Conservation (phyloP, 2,888 invertebrate species). For the Nasonia oneida region DNA sequence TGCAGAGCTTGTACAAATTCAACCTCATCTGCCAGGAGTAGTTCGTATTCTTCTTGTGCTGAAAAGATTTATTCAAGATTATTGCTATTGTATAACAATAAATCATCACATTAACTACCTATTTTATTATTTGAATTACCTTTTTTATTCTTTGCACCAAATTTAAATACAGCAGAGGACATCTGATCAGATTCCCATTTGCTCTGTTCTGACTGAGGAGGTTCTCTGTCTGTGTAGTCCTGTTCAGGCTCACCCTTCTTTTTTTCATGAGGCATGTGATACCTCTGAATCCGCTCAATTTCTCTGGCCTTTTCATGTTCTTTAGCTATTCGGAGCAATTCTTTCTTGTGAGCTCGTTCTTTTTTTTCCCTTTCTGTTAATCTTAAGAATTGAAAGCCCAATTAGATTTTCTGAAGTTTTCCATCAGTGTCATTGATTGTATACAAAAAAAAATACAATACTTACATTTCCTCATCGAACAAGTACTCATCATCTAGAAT, state of each 20-base stretch:
- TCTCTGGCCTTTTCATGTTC: conserved; percentile 98
- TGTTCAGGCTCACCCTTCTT: conserved; percentile 92
- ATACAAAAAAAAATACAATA: background rate
- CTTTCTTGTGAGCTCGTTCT: conserved; percentile 94
- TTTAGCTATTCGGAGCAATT: conserved; percentile 92
- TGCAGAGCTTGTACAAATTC: conserved; percentile 96
- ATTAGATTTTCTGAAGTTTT: conserved; percentile 17
- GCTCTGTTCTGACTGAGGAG: conserved; percentile 91
- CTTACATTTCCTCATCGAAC: conserved; percentile 91
- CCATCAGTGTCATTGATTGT: conserved; percentile 30
- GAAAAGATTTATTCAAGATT: conserved; percentile 4
- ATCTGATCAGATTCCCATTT: conserved; percentile 99
- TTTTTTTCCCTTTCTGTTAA: conserved; percentile 92
- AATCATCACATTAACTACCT: background rate
- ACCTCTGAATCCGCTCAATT: conserved; percentile 94
- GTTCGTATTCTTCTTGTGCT: conserved; percentile 91
- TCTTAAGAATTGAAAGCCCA: conserved; percentile 79
- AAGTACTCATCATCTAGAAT: conserved; percentile 97
- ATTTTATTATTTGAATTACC: conserved; percentile 63
- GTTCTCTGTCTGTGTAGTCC: conserved; percentile 81
- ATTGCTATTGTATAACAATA: background rate
- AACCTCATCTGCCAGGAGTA: conserved; percentile 97
- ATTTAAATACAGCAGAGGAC: conserved; percentile 93
- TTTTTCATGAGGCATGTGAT: conserved; percentile 95
- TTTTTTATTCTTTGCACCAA: conserved; percentile 94